Evolutionary conservation across 2,113 vertebrate genomes (phyloP).

Genomic region (Loxodonta africana): DNA sequence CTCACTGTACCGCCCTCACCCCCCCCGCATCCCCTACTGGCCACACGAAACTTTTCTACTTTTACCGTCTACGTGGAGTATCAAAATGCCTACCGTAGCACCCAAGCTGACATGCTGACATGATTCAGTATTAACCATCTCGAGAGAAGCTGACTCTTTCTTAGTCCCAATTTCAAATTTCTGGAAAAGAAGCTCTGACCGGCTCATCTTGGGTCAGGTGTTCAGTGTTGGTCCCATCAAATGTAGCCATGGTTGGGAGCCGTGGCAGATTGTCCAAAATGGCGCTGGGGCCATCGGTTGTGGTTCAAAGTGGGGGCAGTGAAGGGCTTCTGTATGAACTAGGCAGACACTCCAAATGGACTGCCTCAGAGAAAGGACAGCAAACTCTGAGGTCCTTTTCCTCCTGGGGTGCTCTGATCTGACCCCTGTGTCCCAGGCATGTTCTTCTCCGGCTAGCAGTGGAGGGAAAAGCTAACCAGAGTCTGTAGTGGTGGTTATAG

Average conservation of each 20-base stretch:
- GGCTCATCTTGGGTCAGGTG: neutral
- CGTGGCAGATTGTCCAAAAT: neutral
- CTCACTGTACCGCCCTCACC: neutral
- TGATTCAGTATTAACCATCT: neutral
- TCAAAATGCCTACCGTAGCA: neutral
- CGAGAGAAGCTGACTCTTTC: neutral
- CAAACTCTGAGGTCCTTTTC: neutral
- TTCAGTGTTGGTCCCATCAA: neutral
- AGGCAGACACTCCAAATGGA: neutral
- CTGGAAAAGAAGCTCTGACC: neutral
- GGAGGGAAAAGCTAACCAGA: neutral
- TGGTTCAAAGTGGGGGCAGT: neutral
- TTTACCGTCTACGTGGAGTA: neutral
- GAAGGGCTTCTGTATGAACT: neutral
- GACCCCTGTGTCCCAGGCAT: neutral
- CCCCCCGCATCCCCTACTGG: too few species aligned
- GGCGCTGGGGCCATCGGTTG: neutral
- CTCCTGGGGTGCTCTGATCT: neutral
- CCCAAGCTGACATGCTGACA: neutral
- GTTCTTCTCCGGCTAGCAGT: neutral
- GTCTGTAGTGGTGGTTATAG: neutral
- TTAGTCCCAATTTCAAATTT: neutral
- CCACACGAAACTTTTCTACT: neutral
- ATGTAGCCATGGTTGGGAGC: neutral
- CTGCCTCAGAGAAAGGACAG: neutral